phyloP scores from a whole-genome alignment of 2,113 vertebrate genomes.

The Jaculus jaculus region DNA sequence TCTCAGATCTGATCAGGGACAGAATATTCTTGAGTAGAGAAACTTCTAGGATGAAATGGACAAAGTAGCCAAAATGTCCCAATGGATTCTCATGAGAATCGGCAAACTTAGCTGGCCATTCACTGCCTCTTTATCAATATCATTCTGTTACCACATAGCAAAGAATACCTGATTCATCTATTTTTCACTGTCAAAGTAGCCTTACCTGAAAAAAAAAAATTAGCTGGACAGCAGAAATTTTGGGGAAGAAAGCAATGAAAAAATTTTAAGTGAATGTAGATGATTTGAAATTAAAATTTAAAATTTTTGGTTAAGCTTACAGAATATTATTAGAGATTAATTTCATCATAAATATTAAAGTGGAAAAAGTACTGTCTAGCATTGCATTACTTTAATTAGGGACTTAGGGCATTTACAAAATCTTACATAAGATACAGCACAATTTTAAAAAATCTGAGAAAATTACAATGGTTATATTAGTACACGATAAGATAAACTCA shows the following conservation, averaged over 20 bases:
- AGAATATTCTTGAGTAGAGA: neutral
- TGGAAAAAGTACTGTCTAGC: neutral
- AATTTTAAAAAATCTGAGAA: conserved; percentile 20
- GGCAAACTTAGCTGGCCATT: neutral
- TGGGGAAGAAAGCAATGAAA: neutral
- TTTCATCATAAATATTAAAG: neutral
- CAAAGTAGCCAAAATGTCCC: neutral
- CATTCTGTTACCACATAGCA: neutral
- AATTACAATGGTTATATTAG: neutral
- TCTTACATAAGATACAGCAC: neutral
- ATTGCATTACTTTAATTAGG: neutral
- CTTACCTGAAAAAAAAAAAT: neutral
- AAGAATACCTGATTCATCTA: neutral
- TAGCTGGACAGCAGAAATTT: neutral
- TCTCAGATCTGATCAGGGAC: neutral
- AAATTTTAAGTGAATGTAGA: neutral
- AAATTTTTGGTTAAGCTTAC: neutral
- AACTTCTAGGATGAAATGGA: neutral
- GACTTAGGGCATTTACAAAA: neutral
- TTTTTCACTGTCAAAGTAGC: neutral
- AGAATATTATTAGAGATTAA: neutral
- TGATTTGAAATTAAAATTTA: conserved; percentile 19
- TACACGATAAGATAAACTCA: neutral
- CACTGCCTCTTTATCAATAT: neutral
- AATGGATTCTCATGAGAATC: neutral